Evolutionary conservation across 2,797 vertebrate species (phyloP).

Genomic region (Chiroxiphia lanceolata): DNA sequence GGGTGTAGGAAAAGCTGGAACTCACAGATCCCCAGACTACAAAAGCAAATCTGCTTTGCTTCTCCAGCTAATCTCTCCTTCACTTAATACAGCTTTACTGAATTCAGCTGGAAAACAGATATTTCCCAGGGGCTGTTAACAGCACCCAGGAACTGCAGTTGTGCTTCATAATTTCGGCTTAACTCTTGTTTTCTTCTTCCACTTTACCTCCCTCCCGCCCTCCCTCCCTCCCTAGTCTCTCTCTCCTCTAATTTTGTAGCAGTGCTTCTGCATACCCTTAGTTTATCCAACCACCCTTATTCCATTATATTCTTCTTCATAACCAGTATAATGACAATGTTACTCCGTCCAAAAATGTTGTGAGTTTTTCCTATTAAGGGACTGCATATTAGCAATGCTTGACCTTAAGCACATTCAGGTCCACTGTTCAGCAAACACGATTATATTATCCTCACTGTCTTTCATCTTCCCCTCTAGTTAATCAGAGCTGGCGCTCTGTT

Average conservation of each 20-base stretch:
- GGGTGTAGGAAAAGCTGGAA: neutral
- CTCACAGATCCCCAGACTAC: neutral
- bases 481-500: neutral
- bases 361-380: neutral
- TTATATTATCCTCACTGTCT: slow-evolving; percentile 21
- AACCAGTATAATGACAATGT: neutral
- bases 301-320: neutral
- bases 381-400: neutral
- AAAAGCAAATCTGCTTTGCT: slow-evolving; percentile 41
- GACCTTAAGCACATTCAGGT: slow-evolving; percentile 4
- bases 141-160: neutral
- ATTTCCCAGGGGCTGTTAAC: neutral
- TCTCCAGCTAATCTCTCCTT: slow-evolving; percentile 12
- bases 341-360: neutral
- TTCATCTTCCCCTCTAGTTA: slow-evolving; percentile 26
- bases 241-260: neutral
- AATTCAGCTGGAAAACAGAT: neutral
- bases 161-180: neutral
- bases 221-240: rapidly evolving
- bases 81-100: neutral
- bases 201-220: neutral
- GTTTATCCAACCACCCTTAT: neutral
- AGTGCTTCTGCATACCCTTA: neutral
- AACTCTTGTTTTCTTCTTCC: neutral
- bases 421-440: neutral